Evolutionary conservation across 2,888 invertebrate species (phyloP).

Genomic region (Hipparchia semele): DNA sequence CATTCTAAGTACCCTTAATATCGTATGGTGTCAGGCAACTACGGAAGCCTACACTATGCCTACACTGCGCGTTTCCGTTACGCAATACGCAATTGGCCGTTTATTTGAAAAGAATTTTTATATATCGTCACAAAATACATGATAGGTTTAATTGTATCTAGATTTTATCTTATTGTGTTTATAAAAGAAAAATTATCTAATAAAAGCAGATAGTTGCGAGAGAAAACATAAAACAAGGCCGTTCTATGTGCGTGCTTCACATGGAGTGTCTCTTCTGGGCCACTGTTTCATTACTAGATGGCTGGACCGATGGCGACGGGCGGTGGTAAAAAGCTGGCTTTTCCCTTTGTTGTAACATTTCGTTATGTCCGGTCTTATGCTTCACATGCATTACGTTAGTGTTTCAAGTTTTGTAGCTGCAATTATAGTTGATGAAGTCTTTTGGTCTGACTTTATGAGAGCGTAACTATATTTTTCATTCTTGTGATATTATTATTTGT

Average conservation of each 20-base stretch:
- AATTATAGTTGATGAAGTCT: slow-evolving; percentile 14
- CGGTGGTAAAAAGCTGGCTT: slow-evolving; percentile 51
- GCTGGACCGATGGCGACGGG: slow-evolving; percentile 57
- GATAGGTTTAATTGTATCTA: too few species aligned
- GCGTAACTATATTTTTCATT: background rate
- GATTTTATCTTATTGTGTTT: too few species aligned
- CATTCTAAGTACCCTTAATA: too few species aligned
- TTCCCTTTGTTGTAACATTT: slow-evolving; percentile 63
- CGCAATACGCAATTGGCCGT: too few species aligned
- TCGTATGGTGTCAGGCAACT: too few species aligned
- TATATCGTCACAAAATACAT: too few species aligned
- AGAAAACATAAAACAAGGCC: slow-evolving; percentile 35
- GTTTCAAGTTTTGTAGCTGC: slow-evolving; percentile 32
- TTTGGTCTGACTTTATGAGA: slow-evolving; percentile 5
- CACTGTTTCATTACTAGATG: slow-evolving; percentile 74
- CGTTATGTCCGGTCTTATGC: slow-evolving; percentile 35
- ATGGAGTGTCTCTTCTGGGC: slow-evolving; percentile 49
- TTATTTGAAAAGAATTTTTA: too few species aligned
- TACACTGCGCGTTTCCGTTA: too few species aligned
- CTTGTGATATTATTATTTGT: background rate
- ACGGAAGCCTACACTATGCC: too few species aligned
- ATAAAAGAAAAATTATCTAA: too few species aligned
- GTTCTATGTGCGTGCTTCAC: slow-evolving; percentile 39
- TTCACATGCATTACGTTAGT: slow-evolving; percentile 31
- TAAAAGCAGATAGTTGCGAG: too few species aligned